Evolutionary conservation across 2,113 vertebrate species (phyloP).

Genomic region (Ageneiosus marmoratus): DNA sequence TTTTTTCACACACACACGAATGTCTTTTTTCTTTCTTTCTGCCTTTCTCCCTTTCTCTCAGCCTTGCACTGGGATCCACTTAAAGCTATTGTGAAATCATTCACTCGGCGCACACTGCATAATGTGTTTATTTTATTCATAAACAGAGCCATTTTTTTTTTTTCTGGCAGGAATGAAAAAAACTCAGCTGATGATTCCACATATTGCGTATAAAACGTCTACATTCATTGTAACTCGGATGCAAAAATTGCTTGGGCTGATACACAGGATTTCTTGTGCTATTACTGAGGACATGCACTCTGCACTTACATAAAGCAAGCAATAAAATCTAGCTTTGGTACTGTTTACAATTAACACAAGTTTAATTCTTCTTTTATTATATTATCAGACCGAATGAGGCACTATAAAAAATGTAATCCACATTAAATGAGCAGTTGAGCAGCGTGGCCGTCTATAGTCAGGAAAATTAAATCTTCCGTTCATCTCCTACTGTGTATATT

Average conservation of each 20-base stretch:
- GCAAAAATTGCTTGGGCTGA: neutral
- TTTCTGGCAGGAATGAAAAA: constrained; percentile 1
- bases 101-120: constrained; percentile 12
- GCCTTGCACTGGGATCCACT: constrained; percentile 4
- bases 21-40: neutral
- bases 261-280: neutral
- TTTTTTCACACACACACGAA: constrained; percentile 30
- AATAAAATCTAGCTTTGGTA: constrained; percentile 16
- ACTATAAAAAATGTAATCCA: constrained; percentile 34
- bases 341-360: constrained; percentile 38
- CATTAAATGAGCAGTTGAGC: constrained; percentile 59
- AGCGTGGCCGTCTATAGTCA: constrained; percentile 43
- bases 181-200: constrained; percentile 23
- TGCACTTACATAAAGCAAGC: neutral
- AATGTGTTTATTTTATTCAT: constrained; percentile 25
- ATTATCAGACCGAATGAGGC: constrained; percentile 27
- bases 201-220: neutral
- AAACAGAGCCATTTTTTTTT: constrained; percentile 16
- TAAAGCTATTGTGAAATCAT: constrained; percentile 29
- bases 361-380: constrained; percentile 38
- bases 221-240: neutral
- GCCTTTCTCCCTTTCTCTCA: neutral
- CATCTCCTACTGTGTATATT: constrained; percentile 51
- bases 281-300: neutral
- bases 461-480: constrained; percentile 58